Evolutionary conservation across 2,113 vertebrate genomes (phyloP).

Genomic region (Callospermophilus lateralis): DNA sequence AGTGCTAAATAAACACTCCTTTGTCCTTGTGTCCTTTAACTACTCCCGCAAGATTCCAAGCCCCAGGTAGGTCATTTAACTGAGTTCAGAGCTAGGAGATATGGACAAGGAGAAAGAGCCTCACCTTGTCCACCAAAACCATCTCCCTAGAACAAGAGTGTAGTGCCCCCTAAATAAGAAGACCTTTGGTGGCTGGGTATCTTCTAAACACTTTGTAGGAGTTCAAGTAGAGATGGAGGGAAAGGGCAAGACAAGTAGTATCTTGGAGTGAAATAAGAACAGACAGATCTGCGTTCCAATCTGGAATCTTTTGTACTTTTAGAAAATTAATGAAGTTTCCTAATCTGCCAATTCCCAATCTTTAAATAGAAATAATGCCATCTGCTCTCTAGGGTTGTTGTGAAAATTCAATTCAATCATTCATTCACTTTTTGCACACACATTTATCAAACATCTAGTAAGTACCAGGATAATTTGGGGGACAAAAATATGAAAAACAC

Average conservation of each 20-base stretch:
- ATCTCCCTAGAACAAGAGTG: not conserved
- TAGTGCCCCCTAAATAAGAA: not conserved
- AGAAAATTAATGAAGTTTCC: conserved; percentile 42
- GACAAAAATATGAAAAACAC: not conserved
- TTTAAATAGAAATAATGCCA: conserved; percentile 67
- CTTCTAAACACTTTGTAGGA: not conserved
- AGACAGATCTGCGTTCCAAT: conserved; percentile 1
- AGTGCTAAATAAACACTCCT: not conserved
- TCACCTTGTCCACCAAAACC: rapidly evolving
- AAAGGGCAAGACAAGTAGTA: too few relatives aligned
- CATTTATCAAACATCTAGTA: not conserved
- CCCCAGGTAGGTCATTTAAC: not conserved
- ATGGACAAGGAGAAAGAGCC: not conserved
- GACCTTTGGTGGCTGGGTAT: not conserved
- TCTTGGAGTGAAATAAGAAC: not conserved
- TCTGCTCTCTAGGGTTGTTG: conserved; percentile 31
- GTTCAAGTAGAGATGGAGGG: not conserved
- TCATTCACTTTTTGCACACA: conserved; percentile 30
- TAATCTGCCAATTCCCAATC: conserved; percentile 29
- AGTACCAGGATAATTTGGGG: not conserved
- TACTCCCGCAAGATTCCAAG: not conserved
- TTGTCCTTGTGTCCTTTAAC: not conserved
- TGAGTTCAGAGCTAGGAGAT: not conserved
- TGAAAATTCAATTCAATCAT: not conserved
- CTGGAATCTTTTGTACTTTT: conserved; percentile 33